Conservation (phyloP, 2,113 vertebrate genomes). For the Gallinago media region DNA sequence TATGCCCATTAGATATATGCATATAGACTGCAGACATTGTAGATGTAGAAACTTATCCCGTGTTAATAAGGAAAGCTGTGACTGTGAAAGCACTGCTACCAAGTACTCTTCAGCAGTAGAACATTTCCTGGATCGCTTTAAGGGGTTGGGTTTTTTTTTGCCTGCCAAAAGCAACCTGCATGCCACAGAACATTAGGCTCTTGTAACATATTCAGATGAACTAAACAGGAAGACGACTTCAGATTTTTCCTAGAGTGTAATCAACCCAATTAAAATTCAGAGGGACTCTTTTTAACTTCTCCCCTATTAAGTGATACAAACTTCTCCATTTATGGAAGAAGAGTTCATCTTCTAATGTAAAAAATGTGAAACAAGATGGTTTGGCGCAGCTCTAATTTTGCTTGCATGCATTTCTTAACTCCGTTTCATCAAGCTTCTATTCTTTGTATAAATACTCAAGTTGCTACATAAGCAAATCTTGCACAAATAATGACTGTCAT, state of each 20-base stretch:
- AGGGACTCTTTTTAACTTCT: neutral
- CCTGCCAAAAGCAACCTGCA: neutral
- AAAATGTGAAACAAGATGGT: slow-evolving; percentile 29
- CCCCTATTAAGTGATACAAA: neutral
- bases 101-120: neutral
- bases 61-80: neutral
- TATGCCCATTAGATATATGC: neutral
- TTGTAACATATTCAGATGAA: neutral
- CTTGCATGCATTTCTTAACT: slow-evolving; percentile 49
- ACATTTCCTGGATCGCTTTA: neutral
- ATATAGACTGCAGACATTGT: neutral
- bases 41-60: neutral
- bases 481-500: slow-evolving; percentile 56
- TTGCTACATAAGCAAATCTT: slow-evolving; percentile 55
- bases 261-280: neutral
- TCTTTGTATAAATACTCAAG: slow-evolving; percentile 47
- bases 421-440: slow-evolving; percentile 63
- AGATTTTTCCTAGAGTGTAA: slow-evolving; percentile 8
- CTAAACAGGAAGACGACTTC: neutral
- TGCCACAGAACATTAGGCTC: neutral
- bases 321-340: slow-evolving; percentile 43
- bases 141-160: neutral
- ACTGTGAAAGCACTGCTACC: rapidly evolving
- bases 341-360: neutral
- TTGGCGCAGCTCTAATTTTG: slow-evolving; percentile 12